Evolutionary conservation across 2,888 invertebrate genomes (phyloP).

Genomic region (Octodonta nipae): DNA sequence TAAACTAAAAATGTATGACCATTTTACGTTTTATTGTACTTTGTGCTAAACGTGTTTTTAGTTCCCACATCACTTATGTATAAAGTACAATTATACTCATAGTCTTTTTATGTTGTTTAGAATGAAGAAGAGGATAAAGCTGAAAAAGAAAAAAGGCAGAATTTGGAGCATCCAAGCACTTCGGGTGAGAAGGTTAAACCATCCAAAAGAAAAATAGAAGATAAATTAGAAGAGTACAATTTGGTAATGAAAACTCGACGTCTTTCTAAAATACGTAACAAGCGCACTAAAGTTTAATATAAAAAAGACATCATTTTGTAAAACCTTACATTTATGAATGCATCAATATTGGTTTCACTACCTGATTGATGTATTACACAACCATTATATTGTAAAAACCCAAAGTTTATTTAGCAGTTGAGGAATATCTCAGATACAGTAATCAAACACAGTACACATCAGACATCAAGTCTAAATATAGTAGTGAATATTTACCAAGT

Average conservation of each 20-base stretch:
- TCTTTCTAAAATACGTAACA: conserved; percentile 25
- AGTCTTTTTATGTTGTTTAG: neutral
- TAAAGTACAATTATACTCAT: neutral
- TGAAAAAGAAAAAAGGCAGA: conserved; percentile 9
- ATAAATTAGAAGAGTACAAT: conserved; percentile 20
- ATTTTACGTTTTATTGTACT: too few relatives aligned
- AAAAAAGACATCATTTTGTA: conserved; percentile 2
- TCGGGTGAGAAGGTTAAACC: conserved; percentile 12
- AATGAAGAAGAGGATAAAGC: neutral
- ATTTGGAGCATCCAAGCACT: conserved; percentile 9
- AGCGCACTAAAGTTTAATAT: conserved; percentile 25
- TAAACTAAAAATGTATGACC: too few relatives aligned
- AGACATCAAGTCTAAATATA: too few relatives aligned
- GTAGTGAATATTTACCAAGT: too few relatives aligned
- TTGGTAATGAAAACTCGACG: conserved; percentile 25
- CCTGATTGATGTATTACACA: too few relatives aligned
- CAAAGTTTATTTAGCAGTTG: too few relatives aligned
- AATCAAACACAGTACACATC: too few relatives aligned
- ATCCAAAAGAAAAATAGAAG: conserved; percentile 27
- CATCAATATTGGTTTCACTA: neutral
- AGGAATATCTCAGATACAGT: too few relatives aligned
- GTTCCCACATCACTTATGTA: neutral
- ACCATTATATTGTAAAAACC: too few relatives aligned
- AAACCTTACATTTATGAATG: neutral
- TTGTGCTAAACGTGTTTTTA: too few relatives aligned